Base-by-base conservation (phyloP, 2,888 invertebrate species). In the Athetis lepigone region DNA sequence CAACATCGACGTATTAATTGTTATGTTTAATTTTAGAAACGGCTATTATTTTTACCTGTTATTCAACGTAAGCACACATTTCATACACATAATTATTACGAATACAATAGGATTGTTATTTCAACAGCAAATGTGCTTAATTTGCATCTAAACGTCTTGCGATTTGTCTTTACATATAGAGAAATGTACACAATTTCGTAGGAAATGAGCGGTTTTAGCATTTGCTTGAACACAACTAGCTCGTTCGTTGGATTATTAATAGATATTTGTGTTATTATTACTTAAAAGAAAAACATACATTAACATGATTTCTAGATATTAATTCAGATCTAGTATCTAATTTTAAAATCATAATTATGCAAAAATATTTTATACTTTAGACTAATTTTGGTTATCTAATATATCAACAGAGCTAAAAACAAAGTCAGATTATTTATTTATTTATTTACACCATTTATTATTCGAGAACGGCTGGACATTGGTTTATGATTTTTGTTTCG, bases 141-240 rank as follows among this genome's bases (percentile, higher is more conserved):
- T 66, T 74, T 75, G 55, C 61, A 70, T 75, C 27, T 55, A 54
- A 60, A 70, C 45, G 42, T 50, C 42, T 56, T 37, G 29, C 40
- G 43, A 33, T 47, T 56, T 59, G 52, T 57, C 40, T 52, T 54
- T 42, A 11, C 39, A 27, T 39, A 50, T 27, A 54, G 37, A 25
- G 54, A 50, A 52, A 54, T 63, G 46, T 64, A 40, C 49, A 55
- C 43, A 40, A 71, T 50, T 64, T 45, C 23, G 4, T 45, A 36
- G 6, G 23, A 56, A 70, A 50, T 56, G 0, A 21, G 7, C 29
- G 16, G 23, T 23, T 57, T 55, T 11, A 42, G n/a, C 36, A 21
- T 71, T 65, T 13, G 36, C 27, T 65, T 37, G 23, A 25, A 63
- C 37, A 39, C n/a, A 40, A 39, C 29, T 29, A 8, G 18, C n/a